Percentiles rank a stretch among this genome's conserved stretches.
Evolutionary conservation across 1,140 invertebrate genomes (phyloP).

Genomic region (Chironomus striatipennis): DNA sequence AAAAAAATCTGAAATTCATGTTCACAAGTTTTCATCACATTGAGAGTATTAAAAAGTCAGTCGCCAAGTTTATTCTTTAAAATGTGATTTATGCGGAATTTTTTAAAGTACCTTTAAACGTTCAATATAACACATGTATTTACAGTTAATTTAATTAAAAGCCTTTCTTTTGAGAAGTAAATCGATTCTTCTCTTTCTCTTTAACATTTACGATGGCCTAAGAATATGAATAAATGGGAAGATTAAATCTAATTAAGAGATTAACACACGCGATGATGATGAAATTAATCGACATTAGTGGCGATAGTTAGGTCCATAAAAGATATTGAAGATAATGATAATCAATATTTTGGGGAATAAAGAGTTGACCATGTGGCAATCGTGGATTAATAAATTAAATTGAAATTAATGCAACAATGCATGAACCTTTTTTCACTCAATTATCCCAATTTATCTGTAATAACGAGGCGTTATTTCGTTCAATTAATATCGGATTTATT

Average conservation of each 20-base stretch:
- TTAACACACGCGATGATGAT: background rate
- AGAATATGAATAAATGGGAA: background rate
- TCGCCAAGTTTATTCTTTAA: no score
- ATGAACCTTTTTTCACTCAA: background rate
- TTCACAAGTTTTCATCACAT: background rate
- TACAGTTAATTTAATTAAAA: slow-evolving; percentile 3
- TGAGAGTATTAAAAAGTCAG: background rate
- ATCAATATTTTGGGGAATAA: background rate
- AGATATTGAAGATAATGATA: background rate
- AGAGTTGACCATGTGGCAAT: background rate
- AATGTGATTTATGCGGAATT: no score
- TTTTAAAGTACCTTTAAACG: no score
- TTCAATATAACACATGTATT: background rate
- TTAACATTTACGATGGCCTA: no score
- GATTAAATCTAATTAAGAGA: slow-evolving; percentile 2
- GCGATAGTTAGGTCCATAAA: background rate
- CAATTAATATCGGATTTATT: slow-evolving; percentile 9
- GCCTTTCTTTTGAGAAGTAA: background rate
- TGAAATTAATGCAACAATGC: background rate
- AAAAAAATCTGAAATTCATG: background rate
- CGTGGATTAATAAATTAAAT: background rate
- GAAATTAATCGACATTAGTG: background rate
- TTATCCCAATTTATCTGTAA: slow-evolving; percentile 8
- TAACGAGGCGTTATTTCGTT: background rate
- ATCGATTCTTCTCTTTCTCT: no score